A percentile compares a stretch with the other conserved stretches of the same genome.
Conservation (phyloP, 2,113 vertebrate genomes). For the Conger conger region DNA sequence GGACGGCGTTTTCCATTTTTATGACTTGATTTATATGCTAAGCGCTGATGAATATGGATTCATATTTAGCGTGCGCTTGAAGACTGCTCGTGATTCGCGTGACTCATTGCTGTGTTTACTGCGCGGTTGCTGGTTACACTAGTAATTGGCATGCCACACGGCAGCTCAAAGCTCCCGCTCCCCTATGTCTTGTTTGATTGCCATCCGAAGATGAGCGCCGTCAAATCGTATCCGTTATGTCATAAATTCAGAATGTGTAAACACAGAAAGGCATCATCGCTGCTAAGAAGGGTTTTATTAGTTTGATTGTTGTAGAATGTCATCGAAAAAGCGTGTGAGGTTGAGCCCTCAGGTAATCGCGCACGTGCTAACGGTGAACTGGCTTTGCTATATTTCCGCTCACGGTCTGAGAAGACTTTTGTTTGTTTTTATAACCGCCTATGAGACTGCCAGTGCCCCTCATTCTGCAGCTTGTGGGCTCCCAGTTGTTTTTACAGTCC, state of each 20-base stretch:
- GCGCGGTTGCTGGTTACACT: not conserved
- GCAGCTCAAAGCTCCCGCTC: not conserved
- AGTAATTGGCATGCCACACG: not conserved
- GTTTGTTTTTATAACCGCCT: too few relatives aligned
- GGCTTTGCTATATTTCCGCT: too few relatives aligned
- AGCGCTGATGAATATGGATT: conserved; percentile 34
- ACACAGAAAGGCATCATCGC: not conserved
- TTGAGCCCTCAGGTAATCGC: not conserved
- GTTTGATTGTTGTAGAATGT: not conserved
- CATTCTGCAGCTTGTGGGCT: too few relatives aligned
- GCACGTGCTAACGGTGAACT: too few relatives aligned
- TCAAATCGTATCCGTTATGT: not conserved
- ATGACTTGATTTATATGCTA: conserved; percentile 59
- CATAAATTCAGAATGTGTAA: not conserved
- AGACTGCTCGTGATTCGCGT: conserved; percentile 21
- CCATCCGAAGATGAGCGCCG: not conserved
- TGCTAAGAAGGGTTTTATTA: not conserved
- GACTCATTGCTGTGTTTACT: conserved; percentile 34
- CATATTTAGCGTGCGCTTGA: conserved; percentile 35
- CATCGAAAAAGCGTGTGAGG: not conserved
- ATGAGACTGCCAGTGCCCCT: too few relatives aligned
- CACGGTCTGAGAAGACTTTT: too few relatives aligned
- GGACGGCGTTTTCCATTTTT: conserved; percentile 40
- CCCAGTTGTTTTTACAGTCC: too few relatives aligned
- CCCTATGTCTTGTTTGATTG: not conserved